Percentiles rank a stretch among this genome's conserved stretches.
Conservation (phyloP, 2,888 invertebrate genomes). For the Idaea straminata region DNA sequence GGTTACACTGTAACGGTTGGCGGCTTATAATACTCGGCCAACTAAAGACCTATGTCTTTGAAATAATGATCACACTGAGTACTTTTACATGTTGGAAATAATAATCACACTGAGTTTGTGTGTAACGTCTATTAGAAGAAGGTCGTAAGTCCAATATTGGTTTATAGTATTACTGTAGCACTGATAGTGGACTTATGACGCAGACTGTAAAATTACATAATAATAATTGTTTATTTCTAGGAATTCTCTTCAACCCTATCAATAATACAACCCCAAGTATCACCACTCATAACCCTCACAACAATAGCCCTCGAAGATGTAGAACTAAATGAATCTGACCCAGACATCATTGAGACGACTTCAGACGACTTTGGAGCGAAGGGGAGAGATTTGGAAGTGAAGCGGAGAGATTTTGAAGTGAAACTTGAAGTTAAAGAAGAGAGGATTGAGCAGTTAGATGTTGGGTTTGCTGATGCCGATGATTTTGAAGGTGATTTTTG, state of each 20-base stretch:
- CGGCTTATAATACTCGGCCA: too few species aligned
- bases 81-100: too few species aligned
- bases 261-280: constrained; percentile 17
- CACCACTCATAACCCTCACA: constrained; percentile 9
- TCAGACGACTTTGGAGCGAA: background rate
- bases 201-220: too few species aligned
- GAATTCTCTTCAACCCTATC: background rate
- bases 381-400: background rate
- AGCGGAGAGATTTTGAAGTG: constrained; percentile 24
- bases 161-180: too few species aligned
- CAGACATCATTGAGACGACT: background rate
- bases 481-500: constrained; percentile 37
- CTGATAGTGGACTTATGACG: too few species aligned
- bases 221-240: background rate
- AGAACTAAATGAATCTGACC: background rate
- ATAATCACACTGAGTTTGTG: too few species aligned
- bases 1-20: too few species aligned
- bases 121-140: too few species aligned
- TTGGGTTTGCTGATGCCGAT: constrained; percentile 41
- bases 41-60: too few species aligned
- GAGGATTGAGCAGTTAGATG: constrained; percentile 36
- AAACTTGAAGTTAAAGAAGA: constrained; percentile 57
- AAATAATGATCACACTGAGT: too few species aligned
- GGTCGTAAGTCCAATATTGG: too few species aligned
- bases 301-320: background rate